Base-by-base conservation (phyloP, 1,140 invertebrate species). In the Xylocopa sonorina region DNA sequence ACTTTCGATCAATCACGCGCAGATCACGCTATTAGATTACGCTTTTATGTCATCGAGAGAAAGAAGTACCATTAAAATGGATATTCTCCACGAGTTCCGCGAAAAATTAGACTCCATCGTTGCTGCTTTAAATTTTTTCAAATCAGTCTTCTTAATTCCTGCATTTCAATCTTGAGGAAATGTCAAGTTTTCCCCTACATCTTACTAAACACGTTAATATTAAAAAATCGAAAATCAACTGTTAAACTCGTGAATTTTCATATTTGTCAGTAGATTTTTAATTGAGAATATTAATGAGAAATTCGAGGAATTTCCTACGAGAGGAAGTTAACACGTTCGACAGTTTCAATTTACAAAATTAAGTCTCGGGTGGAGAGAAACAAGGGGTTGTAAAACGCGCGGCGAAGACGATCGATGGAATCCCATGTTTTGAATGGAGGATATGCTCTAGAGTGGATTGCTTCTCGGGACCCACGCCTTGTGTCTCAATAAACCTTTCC, bases 331-430 rank as follows among this genome's bases (percentile, higher is more conserved):
- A 21, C 48, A 4, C 29, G 41, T 2, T 12, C 27, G 63, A n/a
- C 21, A 32, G 24, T 58, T 29, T 69, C 75, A 69, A 77, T 77
- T 77, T 77, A 58, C 12, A 50, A 57, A 77, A 77, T 77, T 69
- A 69, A 77, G 66, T 60, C 14, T 4, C 0, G 3, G 0, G n/a
- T 4, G 24, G 21, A 12, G 53, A 24, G 12, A 57, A 27, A 41
- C 18, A 48, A 29, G 64, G 32, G 64, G 16, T 50, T 77, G 18
- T n/a, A 50, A 60, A 69, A 38, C 43, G 53, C 9, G 43, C 7
- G 1, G 3, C 29, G 5, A 27, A 43, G 32, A 3, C 41, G 53
- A 69, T 77, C 66, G 24, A 77, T 69, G 66, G 43, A 60, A 69
- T 77, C 62, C n/a, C 24, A 18, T 55, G 62, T 76, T 76, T 76